Base-by-base conservation (phyloP, 1,140 invertebrate genomes). In the Epicauta chinensis region DNA sequence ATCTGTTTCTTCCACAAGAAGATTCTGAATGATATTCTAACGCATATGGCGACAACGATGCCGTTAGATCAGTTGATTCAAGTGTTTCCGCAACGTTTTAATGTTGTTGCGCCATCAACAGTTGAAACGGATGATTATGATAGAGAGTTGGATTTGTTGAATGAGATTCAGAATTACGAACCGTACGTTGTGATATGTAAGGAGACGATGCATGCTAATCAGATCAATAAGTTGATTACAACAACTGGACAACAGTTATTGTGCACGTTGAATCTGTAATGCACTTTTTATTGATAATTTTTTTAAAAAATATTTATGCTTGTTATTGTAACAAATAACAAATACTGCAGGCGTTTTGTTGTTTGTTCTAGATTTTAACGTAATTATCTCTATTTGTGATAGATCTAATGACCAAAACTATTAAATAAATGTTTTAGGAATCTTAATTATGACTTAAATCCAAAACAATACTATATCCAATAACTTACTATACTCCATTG, bases 201-300 rank as follows among this genome's bases (percentile, higher is more conserved):
- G 51, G 75, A 77, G 62, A 74, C 75, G 5, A 71, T 76, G 61
- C 77, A 79, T 38, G 80, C 80, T 5, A 79, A 81, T 65, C 76
- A 80, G 51, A 77, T 82, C 6, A 77, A 75, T 59, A 76, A 76
- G 42, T 70, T 81, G 54, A 78, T 82, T 43, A 77, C 79, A 51
- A 75, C 77, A 45, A 81, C 78, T 35, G 77, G 78, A 14, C 75
- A 79, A 49, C 77, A 81, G 58, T 70, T 82, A 47, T 59, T 82
- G 51, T 71, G 72, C 15, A 77, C 76, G 41, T 62, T 79, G 50
- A 76, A 75, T 66, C 67, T 77, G 49, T 78, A 70, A 72, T 36
- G 7, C 7, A 23, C 7, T 23, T n/a, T 34, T 34, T 34, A 34
- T 34, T 4, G 32, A n/a, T 34, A 34, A 34, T 9, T n/a, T 34